Conservation (phyloP, 2,797 vertebrate species). For the Peromyscus eremicus region DNA sequence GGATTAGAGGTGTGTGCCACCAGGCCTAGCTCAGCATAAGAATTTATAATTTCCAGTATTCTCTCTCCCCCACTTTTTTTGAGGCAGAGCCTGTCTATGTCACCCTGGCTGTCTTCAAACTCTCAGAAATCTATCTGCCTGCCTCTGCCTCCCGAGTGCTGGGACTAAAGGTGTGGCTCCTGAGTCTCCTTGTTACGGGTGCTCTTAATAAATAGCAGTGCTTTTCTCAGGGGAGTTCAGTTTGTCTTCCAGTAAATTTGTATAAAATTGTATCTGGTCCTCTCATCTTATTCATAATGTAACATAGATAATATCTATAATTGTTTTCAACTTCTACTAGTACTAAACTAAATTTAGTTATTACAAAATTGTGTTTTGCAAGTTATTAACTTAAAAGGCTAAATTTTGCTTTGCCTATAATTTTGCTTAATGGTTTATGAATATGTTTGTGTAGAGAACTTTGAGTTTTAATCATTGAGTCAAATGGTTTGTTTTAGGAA, state of each 20-base stretch:
- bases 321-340: background rate
- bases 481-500: slow-evolving; percentile 88
- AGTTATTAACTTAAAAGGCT: slow-evolving; percentile 16
- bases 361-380: background rate
- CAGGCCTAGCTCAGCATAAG: background rate
- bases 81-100: background rate
- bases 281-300: background rate
- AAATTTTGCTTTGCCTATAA: slow-evolving; percentile 47
- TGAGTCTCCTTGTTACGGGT: background rate
- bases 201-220: background rate
- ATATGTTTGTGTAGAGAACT: slow-evolving; percentile 40
- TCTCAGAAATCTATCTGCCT: background rate
- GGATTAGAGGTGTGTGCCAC: background rate
- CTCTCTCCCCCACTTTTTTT: background rate
- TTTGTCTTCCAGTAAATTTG: slow-evolving; percentile 14
- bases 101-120: background rate
- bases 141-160: background rate
- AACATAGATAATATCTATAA: background rate
- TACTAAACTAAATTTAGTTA: slow-evolving; percentile 42
- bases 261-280: slow-evolving; percentile 14
- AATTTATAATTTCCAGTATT: background rate
- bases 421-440: slow-evolving; percentile 48
- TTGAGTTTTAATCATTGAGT: slow-evolving; percentile 49
- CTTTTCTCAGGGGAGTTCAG: slow-evolving; percentile 4
- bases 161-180: background rate